Evolutionary conservation across 2,888 invertebrate genomes (phyloP), one percentile per base, ranked within the genome.

Genomic region (Phortica okadai): DNA sequence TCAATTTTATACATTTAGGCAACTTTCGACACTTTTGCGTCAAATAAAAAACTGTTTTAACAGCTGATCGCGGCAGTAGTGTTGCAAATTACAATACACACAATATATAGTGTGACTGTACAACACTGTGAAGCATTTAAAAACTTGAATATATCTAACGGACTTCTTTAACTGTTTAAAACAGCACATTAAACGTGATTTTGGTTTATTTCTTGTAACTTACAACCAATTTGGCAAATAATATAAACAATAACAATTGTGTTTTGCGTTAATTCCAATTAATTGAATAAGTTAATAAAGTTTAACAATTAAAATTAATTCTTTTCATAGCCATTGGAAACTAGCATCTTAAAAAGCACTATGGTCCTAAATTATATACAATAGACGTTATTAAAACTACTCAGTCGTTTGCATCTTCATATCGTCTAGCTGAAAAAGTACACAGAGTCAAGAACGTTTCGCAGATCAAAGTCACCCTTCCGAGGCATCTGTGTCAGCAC

Each of bases 361-460:
- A n/a, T 21, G 41, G 5, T 7, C 6, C 14, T 50, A 16, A 25
- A 11, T 56, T 33, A 72, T 72, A 14, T 72, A 72, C 70, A 72
- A 72, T 54, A 72, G 70, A 25, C 56, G 45, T 8, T 56, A 72
- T n/a, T 72, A 56, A 72, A 72, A 56, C 70, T 72, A 72, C 56
- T 72, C 54, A 72, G 70, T 72, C 70, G n/a, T 54, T 72, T 72
- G n/a, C n/a, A 44, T 33, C 7, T 33, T 33, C 67, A n/a, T n/a
- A 41, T 56, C 73, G 42, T 73, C 59, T 91, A 97, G 92, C 97
- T 97, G 92, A 98, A 98, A 92, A 98, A 98, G 90, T 97, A 98
- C 14, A 94, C 93, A 0, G 97, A 97, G 44, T 94, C 90, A 62
- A 96, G 92, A 41, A 98, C 96, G 83, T 94, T 93, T 0, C 93